Evolutionary conservation across 2,888 invertebrate genomes (phyloP).

Genomic region (Rhodophaea formosa): DNA sequence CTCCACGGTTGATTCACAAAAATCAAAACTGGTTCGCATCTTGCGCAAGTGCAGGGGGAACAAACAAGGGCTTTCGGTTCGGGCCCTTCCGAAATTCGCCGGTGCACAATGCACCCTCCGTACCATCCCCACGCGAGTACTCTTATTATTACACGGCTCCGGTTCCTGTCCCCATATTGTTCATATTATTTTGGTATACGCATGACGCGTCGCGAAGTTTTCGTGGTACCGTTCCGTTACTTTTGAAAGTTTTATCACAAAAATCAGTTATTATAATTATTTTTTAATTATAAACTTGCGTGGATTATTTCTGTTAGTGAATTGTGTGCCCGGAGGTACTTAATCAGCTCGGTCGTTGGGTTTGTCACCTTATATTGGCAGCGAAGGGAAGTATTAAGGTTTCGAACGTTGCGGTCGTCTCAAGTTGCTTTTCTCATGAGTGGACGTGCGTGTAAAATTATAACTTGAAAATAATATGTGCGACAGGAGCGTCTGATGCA

Average conservation of each 20-base stretch:
- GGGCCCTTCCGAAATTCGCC: constrained; percentile 79
- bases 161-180: constrained; percentile 78
- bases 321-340: constrained; percentile 56
- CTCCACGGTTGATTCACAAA: constrained; percentile 65
- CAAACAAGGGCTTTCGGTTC: constrained; percentile 71
- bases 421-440: constrained; percentile 81
- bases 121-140: constrained; percentile 79
- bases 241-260: constrained; percentile 33
- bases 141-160: constrained; percentile 79
- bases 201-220: constrained; percentile 65
- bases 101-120: constrained; percentile 81
- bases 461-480: constrained; percentile 77
- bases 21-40: constrained; percentile 80
- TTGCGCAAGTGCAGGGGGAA: constrained; percentile 79
- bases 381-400: constrained; percentile 81
- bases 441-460: constrained; percentile 79
- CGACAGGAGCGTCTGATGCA: constrained; percentile 64
- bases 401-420: constrained; percentile 80
- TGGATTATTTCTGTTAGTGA: constrained; percentile 43
- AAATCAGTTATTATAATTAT: not conserved
- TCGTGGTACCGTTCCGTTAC: constrained; percentile 44
- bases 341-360: constrained; percentile 60
- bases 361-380: constrained; percentile 79
- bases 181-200: constrained; percentile 76
- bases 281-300: not conserved